Evolutionary conservation across 2,797 vertebrate species (phyloP).

Genomic region (Enteromius unitaeniatus): DNA sequence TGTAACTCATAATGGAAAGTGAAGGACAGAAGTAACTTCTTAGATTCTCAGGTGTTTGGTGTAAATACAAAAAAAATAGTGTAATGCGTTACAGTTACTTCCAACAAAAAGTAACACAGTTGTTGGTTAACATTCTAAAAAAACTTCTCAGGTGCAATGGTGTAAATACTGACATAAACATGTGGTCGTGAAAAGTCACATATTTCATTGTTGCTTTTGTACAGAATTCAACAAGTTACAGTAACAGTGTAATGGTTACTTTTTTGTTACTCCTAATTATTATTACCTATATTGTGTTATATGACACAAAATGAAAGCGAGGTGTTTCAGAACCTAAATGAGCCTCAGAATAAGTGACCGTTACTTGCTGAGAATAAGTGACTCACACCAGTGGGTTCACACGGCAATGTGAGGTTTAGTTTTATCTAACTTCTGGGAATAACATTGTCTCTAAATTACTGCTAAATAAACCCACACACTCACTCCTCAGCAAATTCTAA

Average conservation of each 20-base stretch:
- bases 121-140: too few relatives aligned
- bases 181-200: neutral
- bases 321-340: neutral
- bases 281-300: too few relatives aligned
- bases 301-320: neutral
- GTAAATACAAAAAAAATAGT: too few relatives aligned
- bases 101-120: too few relatives aligned
- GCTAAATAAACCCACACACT: conserved; percentile 14
- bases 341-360: neutral
- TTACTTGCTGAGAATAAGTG: neutral
- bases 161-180: neutral
- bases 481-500: neutral
- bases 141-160: neutral
- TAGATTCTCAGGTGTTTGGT: too few relatives aligned
- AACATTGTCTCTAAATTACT: neutral
- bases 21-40: neutral
- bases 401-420: neutral
- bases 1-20: neutral
- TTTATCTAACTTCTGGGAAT: conserved; percentile 5
- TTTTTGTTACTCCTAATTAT: neutral
- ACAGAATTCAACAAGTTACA: neutral
- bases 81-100: too few relatives aligned
- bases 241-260: neutral
- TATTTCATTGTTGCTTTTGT: neutral
- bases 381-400: too few relatives aligned